phyloP scores from a whole-genome alignment of 2,113 vertebrate species.

The Glaucidium brasilianum region DNA sequence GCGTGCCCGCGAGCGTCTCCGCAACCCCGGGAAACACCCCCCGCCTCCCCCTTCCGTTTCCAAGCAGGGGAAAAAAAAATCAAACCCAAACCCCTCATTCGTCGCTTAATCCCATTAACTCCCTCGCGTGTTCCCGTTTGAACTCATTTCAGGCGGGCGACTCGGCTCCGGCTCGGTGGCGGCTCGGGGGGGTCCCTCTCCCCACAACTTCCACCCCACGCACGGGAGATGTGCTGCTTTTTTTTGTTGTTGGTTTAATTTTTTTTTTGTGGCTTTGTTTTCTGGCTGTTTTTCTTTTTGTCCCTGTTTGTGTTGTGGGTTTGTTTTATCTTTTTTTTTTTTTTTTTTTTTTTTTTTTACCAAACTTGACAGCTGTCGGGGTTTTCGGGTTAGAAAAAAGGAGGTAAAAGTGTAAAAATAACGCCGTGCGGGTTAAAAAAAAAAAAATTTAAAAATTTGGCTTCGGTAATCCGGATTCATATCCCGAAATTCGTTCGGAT shows the following conservation, averaged over 20 bases:
- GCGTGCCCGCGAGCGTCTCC: neutral
- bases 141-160: constrained; percentile 41
- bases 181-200: neutral
- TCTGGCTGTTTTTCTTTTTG: too few species aligned
- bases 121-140: constrained; percentile 23
- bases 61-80: neutral
- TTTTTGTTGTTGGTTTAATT: neutral
- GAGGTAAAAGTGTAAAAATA: neutral
- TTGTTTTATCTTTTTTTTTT: neutral
- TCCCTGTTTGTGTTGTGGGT: neutral
- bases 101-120: constrained; percentile 47
- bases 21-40: neutral
- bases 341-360: neutral
- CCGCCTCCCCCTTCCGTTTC: neutral
- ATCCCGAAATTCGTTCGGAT: constrained; percentile 10
- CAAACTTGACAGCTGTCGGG: neutral
- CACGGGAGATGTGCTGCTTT: too few species aligned
- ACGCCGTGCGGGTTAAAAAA: too few species aligned
- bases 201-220: neutral
- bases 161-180: neutral
- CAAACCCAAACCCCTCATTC: neutral
- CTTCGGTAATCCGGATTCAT: neutral
- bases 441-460: too few species aligned
- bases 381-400: neutral
- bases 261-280: neutral